Evolutionary conservation across 2,797 vertebrate genomes (phyloP), one percentile per base, ranked within the genome.

Genomic region (Dromococcyx pavoninus): DNA sequence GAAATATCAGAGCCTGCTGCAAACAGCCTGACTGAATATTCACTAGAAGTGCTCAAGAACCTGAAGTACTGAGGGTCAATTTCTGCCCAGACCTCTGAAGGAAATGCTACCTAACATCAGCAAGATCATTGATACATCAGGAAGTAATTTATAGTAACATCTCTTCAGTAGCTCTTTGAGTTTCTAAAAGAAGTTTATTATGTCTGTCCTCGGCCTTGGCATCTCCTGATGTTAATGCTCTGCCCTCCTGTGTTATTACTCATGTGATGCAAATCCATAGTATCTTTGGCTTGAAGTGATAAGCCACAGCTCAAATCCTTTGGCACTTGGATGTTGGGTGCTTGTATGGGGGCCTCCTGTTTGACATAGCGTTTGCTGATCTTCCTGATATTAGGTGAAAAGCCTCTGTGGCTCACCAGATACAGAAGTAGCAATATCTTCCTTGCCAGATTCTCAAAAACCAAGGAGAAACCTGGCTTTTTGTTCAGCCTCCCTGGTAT

Each of bases 1-100:
- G 92, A 94, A 95, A 51, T 75, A 88, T 37, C 76, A 85, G 77
- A 88, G 39, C 41, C 48, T 81, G n/a, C 91, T 89, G 30, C 18
- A 25, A 79, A n/a, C 46, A 89, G 22, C 62, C 64, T 72, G 74
- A 43, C 69, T 62, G 66, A 91, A 57, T 73, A 46, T n/a, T 82
- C 46, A 44, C 76, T 76, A 39, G 67, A 86, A 91, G 82, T 82
- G 28, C 50, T 85, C 58, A 69, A 50, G 51, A 77, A 46, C 44
- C 56, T 33, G 35, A 81, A 82, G 33, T 51, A 86, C 6, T 25
- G 57, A 44, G 32, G 67, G 10, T 48, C 61, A 89, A 91, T 92
- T 87, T 70, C 41, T 90, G 15, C 74, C 67, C 48, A 33, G 41
- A 80, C 89, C 57, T 86, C 3, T 8, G 44, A 84, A 67, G 83